Evolutionary conservation across 2,797 vertebrate genomes (phyloP), one percentile per base, ranked within the genome.

Genomic region (Tinamus major): DNA sequence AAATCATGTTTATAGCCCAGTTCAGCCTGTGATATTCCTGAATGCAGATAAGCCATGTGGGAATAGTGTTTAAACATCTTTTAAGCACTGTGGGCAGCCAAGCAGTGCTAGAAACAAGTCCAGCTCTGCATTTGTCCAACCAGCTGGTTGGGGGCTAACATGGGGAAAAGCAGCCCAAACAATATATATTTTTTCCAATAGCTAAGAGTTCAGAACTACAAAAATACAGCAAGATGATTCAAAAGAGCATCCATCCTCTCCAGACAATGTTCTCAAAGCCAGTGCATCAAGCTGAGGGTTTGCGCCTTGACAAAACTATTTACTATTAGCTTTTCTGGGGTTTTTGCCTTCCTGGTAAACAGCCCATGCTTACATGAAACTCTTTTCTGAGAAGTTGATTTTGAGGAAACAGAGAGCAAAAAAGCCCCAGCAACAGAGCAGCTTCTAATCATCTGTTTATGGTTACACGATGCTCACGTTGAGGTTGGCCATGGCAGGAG

Each of bases 301-400:
- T 8, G 67, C 87, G 74, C 77, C 92, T 74, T 31, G 17, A 11
- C 83, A 76, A 96, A 88, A 96, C 94, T 93, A 88, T 92, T 89
- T 91, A 76, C 76, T 63, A 67, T 86, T 72, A 89, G 85, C 91
- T 94, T 93, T 85, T 84, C 77, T 93, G 88, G 89, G 86, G 94
- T 79, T 96, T 95, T 79, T 92, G 75, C 79, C 69, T 92, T 89
- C 67, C 91, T 92, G 89, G 85, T 94, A 96, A 95, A 95, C 84
- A 89, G 84, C n/a, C 90, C 65, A 71, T 83, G 81, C 80, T 89
- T 56, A 95, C 93, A 93, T 89, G 76, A 89, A 89, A 91, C 87
- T 49, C 71, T 94, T 93, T 97, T 95, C 92, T 93, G 95, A 97
- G 94, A 96, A 95, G 58, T 56, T 62, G 90, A 72, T 93, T 94